Evolutionary conservation across 2,113 vertebrate species (phyloP).

Genomic region (Marmota monax): DNA sequence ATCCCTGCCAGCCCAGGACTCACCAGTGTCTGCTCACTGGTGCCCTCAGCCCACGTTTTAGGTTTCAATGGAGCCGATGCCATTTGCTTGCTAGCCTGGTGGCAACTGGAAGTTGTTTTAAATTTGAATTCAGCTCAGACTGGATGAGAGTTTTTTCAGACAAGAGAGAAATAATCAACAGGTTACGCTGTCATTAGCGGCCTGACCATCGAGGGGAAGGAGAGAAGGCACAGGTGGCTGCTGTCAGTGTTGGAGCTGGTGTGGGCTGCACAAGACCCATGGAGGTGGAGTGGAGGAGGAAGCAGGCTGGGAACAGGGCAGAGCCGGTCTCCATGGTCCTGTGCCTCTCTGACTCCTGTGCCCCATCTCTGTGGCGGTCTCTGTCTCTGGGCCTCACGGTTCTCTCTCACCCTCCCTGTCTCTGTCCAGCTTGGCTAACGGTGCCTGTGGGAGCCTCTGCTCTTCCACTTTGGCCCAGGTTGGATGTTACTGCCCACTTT

Average conservation of each 20-base stretch:
- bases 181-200: slow-evolving; percentile 85
- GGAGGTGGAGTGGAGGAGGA: not conserved
- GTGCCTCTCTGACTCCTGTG: accelerated
- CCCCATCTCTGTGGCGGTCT: no score
- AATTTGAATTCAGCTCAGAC: slow-evolving; percentile 87
- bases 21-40: slow-evolving; percentile 73
- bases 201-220: slow-evolving; percentile 72
- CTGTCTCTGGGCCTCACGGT: no score
- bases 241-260: not conserved
- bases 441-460: not conserved
- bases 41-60: slow-evolving; percentile 86
- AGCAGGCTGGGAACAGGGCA: not conserved
- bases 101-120: slow-evolving; percentile 87
- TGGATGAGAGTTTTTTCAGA: slow-evolving; percentile 82
- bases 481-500: not conserved
- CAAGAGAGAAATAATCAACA: slow-evolving; percentile 85
- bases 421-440: not conserved
- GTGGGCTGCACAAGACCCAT: not conserved
- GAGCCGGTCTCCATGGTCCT: accelerated
- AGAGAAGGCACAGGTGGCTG: slow-evolving; percentile 57
- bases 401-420: no score
- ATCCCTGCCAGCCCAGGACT: slow-evolving; percentile 76
- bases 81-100: slow-evolving; percentile 87
- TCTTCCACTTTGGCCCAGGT: not conserved
- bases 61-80: slow-evolving; percentile 88